These are phyloP conservation scores for Myrmecobius fasciatus DNA, from an alignment of 2,113 vertebrate species.

Conservation along the genomic window DNA sequence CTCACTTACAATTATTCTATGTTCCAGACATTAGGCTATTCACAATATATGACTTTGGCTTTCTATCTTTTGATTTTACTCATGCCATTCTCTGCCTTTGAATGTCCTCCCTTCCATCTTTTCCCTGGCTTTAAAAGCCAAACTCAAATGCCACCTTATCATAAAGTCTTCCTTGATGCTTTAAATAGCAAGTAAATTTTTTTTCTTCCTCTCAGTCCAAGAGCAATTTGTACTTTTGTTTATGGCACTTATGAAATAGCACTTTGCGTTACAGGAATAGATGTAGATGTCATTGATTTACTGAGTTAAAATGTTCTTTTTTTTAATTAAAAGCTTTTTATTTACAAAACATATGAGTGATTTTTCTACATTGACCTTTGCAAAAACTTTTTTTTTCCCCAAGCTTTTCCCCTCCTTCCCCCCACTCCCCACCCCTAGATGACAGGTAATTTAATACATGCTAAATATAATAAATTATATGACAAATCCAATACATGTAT, in stretches of 20 bases:
- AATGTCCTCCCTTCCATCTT: not conserved
- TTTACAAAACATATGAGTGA: too few species aligned
- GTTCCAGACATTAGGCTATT: not conserved
- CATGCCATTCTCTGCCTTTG: not conserved
- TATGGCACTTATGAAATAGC: not conserved
- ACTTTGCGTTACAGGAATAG: not conserved
- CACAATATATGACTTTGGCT: not conserved
- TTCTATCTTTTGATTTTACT: not conserved
- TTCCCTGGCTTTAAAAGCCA: not conserved
- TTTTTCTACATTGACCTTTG: too few species aligned
- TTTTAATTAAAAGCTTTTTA: too few species aligned
- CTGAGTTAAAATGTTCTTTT: too few species aligned
- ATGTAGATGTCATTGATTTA: not conserved
- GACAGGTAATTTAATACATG: too few species aligned
- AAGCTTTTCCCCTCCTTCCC: too few species aligned
- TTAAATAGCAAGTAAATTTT: not conserved
- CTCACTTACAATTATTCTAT: not conserved
- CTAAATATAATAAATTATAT: too few species aligned
- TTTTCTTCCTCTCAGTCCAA: not conserved
- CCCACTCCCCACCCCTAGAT: too few species aligned
- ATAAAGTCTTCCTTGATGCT: not conserved
- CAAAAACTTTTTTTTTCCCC: too few species aligned
- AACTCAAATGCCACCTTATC: not conserved
- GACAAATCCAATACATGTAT: too few species aligned
- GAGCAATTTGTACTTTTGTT: not conserved